Percentiles rank a stretch among this genome's conserved stretches.
These are phyloP conservation scores for Iguana delicatissima DNA, from an alignment of 2,797 vertebrate species.

Conservation along the genomic window DNA sequence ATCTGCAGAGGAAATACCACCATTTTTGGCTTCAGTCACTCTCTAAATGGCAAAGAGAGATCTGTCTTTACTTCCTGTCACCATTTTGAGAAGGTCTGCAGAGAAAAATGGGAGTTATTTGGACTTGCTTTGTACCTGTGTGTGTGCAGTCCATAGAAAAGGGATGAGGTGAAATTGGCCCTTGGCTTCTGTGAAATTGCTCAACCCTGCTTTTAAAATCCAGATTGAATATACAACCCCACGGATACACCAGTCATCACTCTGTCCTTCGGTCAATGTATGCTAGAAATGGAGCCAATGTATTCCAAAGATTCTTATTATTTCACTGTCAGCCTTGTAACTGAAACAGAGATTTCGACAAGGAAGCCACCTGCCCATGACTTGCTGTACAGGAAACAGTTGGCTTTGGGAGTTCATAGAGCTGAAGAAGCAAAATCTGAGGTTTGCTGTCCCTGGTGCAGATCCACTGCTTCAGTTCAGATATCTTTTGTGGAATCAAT, in stretches of 20 bases:
- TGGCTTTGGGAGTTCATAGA: slow-evolving; percentile 21
- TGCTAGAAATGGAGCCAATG: background rate
- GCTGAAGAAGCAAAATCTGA: slow-evolving; percentile 34
- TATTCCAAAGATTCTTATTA: background rate
- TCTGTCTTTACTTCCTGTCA: too few relatives aligned
- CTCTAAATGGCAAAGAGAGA: too few relatives aligned
- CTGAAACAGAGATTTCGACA: background rate
- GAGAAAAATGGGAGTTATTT: too few relatives aligned
- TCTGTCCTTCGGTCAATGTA: background rate
- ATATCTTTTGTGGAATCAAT: slow-evolving; percentile 29
- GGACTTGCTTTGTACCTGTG: too few relatives aligned
- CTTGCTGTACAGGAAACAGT: background rate
- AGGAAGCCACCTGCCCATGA: background rate
- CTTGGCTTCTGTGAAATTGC: background rate
- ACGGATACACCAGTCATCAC: background rate
- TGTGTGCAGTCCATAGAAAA: too few relatives aligned
- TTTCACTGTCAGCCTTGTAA: background rate
- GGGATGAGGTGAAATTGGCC: too few relatives aligned
- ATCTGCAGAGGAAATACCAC: too few relatives aligned
- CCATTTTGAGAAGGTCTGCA: too few relatives aligned
- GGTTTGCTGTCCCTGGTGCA: background rate
- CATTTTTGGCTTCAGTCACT: too few relatives aligned
- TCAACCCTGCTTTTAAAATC: background rate
- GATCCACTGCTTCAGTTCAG: slow-evolving; percentile 26
- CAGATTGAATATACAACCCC: background rate